Evolutionary conservation across 53 echinoderm and acorn worm species (phyloP).

Genomic region (Zoroaster sp.): DNA sequence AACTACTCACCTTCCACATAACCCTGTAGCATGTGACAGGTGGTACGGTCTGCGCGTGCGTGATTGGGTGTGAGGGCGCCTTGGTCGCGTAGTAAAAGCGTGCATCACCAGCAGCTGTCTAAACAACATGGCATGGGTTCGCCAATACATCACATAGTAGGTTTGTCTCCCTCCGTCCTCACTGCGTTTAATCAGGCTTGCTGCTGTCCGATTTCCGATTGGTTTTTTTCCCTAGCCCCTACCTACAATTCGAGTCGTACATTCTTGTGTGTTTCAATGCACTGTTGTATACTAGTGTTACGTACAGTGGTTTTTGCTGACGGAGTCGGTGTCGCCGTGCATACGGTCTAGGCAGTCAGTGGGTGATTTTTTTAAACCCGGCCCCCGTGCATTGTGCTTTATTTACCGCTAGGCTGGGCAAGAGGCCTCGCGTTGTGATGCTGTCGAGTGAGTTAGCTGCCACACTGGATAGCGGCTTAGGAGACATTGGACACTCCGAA

Average conservation of each 20-base stretch:
- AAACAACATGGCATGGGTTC: conserved; percentile 52
- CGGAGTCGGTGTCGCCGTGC: neutral
- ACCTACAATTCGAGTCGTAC: conserved; percentile 31
- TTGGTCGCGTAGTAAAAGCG: conserved; percentile 38
- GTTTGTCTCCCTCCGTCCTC: neutral
- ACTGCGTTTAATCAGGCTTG: conserved; percentile 43
- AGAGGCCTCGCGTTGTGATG: conserved; percentile 28
- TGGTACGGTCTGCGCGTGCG: conserved; percentile 34
- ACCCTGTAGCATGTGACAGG: neutral
- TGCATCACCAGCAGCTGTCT: conserved; percentile 60
- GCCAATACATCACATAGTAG: conserved; percentile 18
- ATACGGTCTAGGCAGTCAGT: neutral
- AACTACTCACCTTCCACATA: neutral
- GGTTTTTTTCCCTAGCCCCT: conserved; percentile 24
- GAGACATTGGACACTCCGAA: conserved; percentile 13
- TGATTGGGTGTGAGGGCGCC: conserved; percentile 47
- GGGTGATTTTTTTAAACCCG: conserved; percentile 24
- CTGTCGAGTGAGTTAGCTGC: conserved; percentile 48
- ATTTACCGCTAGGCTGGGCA: neutral
- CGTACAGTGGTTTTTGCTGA: neutral
- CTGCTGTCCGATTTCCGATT: conserved; percentile 40
- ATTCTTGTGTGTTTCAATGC: conserved; percentile 15
- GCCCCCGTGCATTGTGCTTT: conserved; percentile 4
- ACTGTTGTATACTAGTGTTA: neutral
- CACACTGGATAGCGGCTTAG: conserved; percentile 43